phyloP scores from a whole-genome alignment of 2,888 invertebrate genomes.

The Rhorus exstirpatorius region DNA sequence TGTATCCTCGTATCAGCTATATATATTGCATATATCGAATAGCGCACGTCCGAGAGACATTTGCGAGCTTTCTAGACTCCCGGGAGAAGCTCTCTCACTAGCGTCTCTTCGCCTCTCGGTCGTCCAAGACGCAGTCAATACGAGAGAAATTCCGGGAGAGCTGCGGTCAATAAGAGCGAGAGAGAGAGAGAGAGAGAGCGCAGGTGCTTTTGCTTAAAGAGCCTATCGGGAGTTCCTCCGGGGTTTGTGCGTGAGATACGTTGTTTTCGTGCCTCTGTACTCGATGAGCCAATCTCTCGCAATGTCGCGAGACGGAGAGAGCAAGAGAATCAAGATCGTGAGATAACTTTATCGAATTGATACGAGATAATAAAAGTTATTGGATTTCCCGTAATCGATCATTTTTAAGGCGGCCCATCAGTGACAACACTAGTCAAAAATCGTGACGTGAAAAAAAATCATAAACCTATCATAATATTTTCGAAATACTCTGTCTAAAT shows the following conservation, averaged over 20 bases:
- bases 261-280: constrained; percentile 35
- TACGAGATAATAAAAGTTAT: not conserved
- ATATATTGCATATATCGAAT: constrained; percentile 5
- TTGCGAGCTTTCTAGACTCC: constrained; percentile 4
- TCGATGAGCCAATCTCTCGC: constrained; percentile 16
- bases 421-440: no score
- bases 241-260: constrained; percentile 42
- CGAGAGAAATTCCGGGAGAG: constrained; percentile 38
- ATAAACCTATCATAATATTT: no score
- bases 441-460: no score
- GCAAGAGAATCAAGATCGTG: constrained; percentile 2
- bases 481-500: no score
- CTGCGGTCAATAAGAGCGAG: constrained; percentile 4
- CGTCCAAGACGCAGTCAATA: constrained; percentile 51
- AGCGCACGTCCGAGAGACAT: constrained; percentile 33
- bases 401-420: no score
- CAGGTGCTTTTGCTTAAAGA: constrained; percentile 7
- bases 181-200: constrained; percentile 5
- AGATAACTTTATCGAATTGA: constrained; percentile 8
- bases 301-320: not conserved
- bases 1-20: constrained; percentile 8
- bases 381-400: no score
- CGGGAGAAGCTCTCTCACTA: constrained; percentile 2
- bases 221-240: constrained; percentile 14
- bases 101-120: not conserved